Evolutionary conservation across 2,113 vertebrate genomes (phyloP), one percentile per base, ranked within the genome.

Genomic region (Anhinga anhinga): DNA sequence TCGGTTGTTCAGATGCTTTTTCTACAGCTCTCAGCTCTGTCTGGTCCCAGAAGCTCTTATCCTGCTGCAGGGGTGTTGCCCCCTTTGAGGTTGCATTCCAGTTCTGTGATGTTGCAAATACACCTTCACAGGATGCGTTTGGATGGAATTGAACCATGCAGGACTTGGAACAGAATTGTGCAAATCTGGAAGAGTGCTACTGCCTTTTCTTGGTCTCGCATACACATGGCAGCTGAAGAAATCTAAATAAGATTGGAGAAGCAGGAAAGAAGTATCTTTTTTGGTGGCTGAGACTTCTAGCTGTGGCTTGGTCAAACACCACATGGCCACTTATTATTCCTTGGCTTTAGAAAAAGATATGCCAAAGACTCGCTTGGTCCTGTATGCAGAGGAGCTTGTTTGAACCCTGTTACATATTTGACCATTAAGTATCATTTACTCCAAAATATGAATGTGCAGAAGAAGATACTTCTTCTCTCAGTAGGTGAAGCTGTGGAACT

Each of bases 71-170:
- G 42, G 23, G 0, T 44, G 34, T 71, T 79, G 22, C 61, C 44
- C n/a, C 21, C 13, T 76, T 18, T 11, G 19, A 78, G 49, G 21
- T 10, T 30, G 13, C 16, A 2, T 72, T 82, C 21, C 29, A 30
- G 16, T 45, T 74, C 50, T 70, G 0, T 42, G 25, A 7, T 49
- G 25, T 50, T 59, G 25, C 44, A 69, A 38, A 58, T 44, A 2
- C 2, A 1, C n/a, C 15, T 25, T 73, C 72, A 49, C 15, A 38
- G 76, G 56, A 15, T 9, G 5, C 0, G 0, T 90, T 86, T 70
- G 30, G 67, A 12, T 74, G 59, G 36, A 78, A 30, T 8, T 86
- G 15, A 88, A 26, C 32, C 42, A 78, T 32, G 26, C 26, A 52
- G 32, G 22, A 34, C 32, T 86, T 6, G 1, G 52, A 94, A 72